Base-by-base conservation (phyloP, 2,797 vertebrate species). In the Fratercula arctica region DNA sequence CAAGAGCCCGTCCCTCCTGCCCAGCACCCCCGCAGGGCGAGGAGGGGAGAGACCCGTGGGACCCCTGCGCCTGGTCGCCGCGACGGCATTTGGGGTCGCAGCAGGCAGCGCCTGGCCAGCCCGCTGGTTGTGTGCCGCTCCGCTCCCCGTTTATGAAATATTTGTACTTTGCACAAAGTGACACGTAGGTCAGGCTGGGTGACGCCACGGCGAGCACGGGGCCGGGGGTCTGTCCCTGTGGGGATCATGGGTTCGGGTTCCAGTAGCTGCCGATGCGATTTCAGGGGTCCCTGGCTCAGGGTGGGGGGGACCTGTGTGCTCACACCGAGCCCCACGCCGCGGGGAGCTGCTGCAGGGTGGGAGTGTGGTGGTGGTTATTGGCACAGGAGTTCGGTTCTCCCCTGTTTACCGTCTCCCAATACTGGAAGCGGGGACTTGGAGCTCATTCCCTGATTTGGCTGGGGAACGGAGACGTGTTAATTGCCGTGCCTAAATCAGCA, bases 251-350 rank as follows among this genome's bases (percentile, higher is more conserved):
- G 24, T 6, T 29, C 16, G 2, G 60, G 57, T 56, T 56, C 53
- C 25, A 1, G 3, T 0, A 3, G 29, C 53, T 41, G 56, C 7
- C 9, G 35, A 5, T 66, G 67, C 2, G 3, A 37, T 87, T 68
- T 28, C 0, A 20, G 81, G 82, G 64, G 41, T 76, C 13, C 48
- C 6, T 9, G 33, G 37, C 69, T 29, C 3, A 0, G 39, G 35
- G 1, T 4, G 23, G 33, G 46, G 29, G 31, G 20, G 21, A 33
- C 68, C n/a, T 39, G 35, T 12, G 57, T 73, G 59, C 70, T 64
- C 8, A 0, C 6, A 4, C 9, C 2, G 15, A 53, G 35, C 66
- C 63, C 48, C 2, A 1, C 16, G 0, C 13, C 61, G 37, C 0
- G 3, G 39, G 76, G 57, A 48, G 33, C 86, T 6, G 73, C 73